A percentile compares a stretch with the other conserved stretches of the same genome.
Conservation (phyloP, 2,888 invertebrate species). For the Lasius platythorax region DNA sequence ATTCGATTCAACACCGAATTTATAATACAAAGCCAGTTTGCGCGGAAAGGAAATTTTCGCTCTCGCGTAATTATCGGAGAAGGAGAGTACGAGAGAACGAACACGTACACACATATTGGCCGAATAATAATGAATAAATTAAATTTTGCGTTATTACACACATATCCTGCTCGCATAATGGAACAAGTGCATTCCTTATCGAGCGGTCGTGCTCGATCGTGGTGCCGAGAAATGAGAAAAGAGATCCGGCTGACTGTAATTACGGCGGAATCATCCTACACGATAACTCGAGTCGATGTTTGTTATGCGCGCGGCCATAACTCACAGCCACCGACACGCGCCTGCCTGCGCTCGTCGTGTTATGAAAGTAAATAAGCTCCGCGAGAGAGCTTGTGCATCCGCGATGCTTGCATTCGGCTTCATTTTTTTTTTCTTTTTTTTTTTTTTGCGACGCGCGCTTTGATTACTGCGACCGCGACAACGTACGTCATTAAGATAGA, state of each 20-base stretch:
- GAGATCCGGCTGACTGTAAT: conserved; percentile 55
- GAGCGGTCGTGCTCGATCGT: conserved; percentile 59
- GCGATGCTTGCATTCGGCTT: conserved; percentile 29
- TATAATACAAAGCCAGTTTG: conserved; percentile 9
- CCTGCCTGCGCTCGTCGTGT: conserved; percentile 16
- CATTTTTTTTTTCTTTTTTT: conserved; percentile 15
- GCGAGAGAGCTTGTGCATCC: conserved; percentile 23
- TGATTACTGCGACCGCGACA: background rate
- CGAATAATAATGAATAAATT: background rate
- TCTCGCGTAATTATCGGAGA: background rate
- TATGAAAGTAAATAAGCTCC: conserved; percentile 57
- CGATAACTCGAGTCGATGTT: conserved; percentile 52
- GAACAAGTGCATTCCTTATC: conserved; percentile 62
- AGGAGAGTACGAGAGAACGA: background rate
- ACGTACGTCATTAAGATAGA: background rate
- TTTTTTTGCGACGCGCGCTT: background rate
- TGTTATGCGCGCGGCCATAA: conserved; percentile 58
- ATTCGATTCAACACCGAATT: conserved; percentile 26
- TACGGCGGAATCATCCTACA: conserved; percentile 58
- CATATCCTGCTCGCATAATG: background rate
- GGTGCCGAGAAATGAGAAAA: conserved; percentile 43
- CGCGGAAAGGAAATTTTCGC: background rate
- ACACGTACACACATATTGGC: background rate
- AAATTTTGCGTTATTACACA: background rate
- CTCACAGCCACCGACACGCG: conserved; percentile 56